Percentiles rank a stretch among this genome's conserved stretches.
These are phyloP conservation scores for Protonibea diacanthus DNA, from an alignment of 2,797 vertebrate species.

Conservation along the genomic window DNA sequence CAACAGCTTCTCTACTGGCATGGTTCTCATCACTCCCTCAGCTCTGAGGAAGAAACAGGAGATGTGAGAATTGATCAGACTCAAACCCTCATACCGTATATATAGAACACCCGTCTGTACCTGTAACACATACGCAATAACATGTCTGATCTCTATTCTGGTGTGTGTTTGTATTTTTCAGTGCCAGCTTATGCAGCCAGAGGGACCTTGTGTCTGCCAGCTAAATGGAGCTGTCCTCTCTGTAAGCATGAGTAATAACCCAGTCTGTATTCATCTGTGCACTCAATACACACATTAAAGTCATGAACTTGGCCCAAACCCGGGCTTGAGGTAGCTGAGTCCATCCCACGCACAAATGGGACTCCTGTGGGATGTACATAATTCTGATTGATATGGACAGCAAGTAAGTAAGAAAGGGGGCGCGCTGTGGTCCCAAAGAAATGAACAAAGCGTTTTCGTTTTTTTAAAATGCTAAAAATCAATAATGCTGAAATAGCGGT, in stretches of 20 bases:
- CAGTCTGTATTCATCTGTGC: slow-evolving; percentile 50
- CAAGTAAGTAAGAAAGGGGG: not conserved
- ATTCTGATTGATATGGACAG: slow-evolving; percentile 18
- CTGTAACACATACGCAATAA: not conserved
- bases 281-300: slow-evolving; percentile 19
- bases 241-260: slow-evolving; percentile 46
- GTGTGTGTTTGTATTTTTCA: slow-evolving; percentile 17
- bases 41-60: slow-evolving; percentile 81
- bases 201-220: slow-evolving; percentile 46
- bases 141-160: slow-evolving; percentile 33
- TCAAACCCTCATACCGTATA: not conserved
- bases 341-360: slow-evolving; percentile 5
- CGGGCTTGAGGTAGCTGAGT: slow-evolving; percentile 5
- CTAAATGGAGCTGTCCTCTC: slow-evolving; percentile 42
- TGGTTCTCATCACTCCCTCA: slow-evolving; percentile 97
- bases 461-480: not conserved
- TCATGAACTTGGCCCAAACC: slow-evolving; percentile 13
- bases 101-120: slow-evolving; percentile 7
- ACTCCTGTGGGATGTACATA: slow-evolving; percentile 26
- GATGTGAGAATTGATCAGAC: slow-evolving; percentile 12
- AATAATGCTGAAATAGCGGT: slow-evolving; percentile 14
- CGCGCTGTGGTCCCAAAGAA: not conserved
- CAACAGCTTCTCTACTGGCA: slow-evolving; percentile 96
- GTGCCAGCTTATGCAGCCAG: slow-evolving; percentile 28
- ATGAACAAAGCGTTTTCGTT: not conserved